A percentile compares a stretch with the other conserved stretches of the same genome.
Conservation (phyloP, 2,113 vertebrate genomes). For the Cryptomyrus ogoouensis region DNA sequence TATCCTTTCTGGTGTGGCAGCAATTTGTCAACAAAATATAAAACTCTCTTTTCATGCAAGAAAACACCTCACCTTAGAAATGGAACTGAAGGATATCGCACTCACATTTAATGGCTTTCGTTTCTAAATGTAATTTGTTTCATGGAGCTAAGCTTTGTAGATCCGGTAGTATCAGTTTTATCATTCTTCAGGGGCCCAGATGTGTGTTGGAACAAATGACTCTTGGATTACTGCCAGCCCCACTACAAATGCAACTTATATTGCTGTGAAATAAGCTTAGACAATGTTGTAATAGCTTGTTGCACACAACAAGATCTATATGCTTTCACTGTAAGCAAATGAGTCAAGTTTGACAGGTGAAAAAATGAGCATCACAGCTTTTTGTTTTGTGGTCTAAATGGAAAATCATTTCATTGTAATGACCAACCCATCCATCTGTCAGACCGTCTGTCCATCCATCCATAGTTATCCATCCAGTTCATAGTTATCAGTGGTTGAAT, state of each 20-base stretch:
- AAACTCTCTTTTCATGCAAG: constrained; percentile 8
- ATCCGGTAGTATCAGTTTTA: constrained; percentile 21
- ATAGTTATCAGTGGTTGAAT: background rate
- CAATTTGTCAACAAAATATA: background rate
- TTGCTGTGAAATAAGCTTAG: background rate
- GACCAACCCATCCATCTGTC: background rate
- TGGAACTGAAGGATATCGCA: background rate
- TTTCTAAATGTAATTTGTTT: constrained; percentile 6
- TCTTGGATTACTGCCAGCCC: constrained; percentile 37
- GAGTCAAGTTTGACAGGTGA: background rate
- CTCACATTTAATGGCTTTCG: background rate
- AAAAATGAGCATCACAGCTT: background rate
- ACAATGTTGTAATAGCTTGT: background rate
- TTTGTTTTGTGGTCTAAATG: background rate
- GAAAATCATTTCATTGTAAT: background rate
- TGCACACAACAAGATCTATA: background rate
- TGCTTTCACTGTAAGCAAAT: background rate
- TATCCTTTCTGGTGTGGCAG: background rate
- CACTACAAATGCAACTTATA: constrained; percentile 32
- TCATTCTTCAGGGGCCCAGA: background rate
- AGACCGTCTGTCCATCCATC: background rate
- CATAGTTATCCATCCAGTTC: background rate
- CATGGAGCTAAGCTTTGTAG: constrained; percentile 22
- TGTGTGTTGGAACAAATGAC: constrained; percentile 31
- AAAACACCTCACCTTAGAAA: constrained; percentile 1